Conservation (phyloP, 2,113 vertebrate species). For the Sylvia atricapilla region DNA sequence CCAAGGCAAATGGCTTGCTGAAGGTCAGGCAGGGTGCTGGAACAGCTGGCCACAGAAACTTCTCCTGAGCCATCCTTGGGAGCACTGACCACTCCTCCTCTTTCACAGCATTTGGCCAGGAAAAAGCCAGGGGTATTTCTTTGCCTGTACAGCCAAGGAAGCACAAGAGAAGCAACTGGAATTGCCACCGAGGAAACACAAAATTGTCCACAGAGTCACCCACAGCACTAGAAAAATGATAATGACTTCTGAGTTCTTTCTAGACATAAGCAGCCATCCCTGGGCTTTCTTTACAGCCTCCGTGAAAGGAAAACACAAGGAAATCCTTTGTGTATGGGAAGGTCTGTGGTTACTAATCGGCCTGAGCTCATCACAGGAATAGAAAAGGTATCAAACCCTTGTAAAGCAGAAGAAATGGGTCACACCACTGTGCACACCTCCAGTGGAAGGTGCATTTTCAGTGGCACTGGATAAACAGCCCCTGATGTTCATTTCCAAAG, state of each 20-base stretch:
- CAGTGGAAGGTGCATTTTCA: neutral
- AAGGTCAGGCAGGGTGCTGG: neutral
- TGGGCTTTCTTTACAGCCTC: neutral
- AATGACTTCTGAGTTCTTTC: neutral
- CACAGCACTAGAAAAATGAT: neutral
- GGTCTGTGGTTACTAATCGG: neutral
- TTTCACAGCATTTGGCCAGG: neutral
- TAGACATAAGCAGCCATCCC: neutral
- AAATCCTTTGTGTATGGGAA: neutral
- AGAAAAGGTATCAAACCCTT: neutral
- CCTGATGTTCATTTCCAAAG: neutral
- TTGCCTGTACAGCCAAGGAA: neutral
- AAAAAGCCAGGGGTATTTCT: neutral
- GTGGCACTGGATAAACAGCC: neutral
- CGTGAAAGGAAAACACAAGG: neutral
- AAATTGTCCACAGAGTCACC: neutral
- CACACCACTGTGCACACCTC: neutral
- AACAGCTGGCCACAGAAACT: conserved; percentile 13
- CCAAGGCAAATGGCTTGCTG: conserved; percentile 39
- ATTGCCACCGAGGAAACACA: neutral
- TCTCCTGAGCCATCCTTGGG: neutral
- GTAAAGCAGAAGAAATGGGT: neutral
- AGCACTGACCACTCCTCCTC: neutral
- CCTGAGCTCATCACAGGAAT: neutral
- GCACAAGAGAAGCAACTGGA: neutral